phyloP scores from a whole-genome alignment of 2,888 invertebrate species.

The Brachylomia viminalis region DNA sequence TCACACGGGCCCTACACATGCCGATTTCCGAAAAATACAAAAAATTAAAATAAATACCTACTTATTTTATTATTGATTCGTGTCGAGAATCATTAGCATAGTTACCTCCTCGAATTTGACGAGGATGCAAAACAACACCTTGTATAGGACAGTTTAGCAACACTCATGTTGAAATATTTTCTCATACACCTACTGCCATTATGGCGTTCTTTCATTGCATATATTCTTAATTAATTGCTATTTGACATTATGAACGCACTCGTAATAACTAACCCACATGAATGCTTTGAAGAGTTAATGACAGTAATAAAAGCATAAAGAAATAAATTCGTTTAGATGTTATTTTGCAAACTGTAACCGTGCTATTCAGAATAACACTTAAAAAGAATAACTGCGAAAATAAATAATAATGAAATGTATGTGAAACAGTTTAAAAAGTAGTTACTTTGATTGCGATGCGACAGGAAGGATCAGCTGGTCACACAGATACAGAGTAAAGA shows the following conservation, averaged over 20 bases:
- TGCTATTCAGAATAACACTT: neutral
- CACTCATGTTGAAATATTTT: constrained; percentile 16
- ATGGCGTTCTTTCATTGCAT: neutral
- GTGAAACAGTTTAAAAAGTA: neutral
- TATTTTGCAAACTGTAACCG: neutral
- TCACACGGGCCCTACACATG: too few relatives aligned
- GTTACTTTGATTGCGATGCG: neutral
- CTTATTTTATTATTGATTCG: too few relatives aligned
- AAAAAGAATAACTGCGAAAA: neutral
- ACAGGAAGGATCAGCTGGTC: too few relatives aligned
- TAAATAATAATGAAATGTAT: neutral
- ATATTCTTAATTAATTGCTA: constrained; percentile 9
- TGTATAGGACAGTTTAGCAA: constrained; percentile 10
- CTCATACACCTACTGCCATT: neutral
- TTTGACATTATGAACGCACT: constrained; percentile 33
- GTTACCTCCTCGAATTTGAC: too few relatives aligned
- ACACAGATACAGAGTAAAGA: too few relatives aligned
- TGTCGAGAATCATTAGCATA: too few relatives aligned
- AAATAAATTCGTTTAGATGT: constrained; percentile 16
- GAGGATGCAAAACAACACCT: too few relatives aligned
- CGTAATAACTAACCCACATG: neutral
- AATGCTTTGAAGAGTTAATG: constrained; percentile 5
- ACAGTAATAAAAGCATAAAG: neutral
- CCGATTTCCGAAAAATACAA: too few relatives aligned
- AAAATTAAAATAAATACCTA: too few relatives aligned